A percentile compares a stretch with the other conserved stretches of the same genome.
Conservation (phyloP, 1,140 invertebrate species). For the Drosophila orena region DNA sequence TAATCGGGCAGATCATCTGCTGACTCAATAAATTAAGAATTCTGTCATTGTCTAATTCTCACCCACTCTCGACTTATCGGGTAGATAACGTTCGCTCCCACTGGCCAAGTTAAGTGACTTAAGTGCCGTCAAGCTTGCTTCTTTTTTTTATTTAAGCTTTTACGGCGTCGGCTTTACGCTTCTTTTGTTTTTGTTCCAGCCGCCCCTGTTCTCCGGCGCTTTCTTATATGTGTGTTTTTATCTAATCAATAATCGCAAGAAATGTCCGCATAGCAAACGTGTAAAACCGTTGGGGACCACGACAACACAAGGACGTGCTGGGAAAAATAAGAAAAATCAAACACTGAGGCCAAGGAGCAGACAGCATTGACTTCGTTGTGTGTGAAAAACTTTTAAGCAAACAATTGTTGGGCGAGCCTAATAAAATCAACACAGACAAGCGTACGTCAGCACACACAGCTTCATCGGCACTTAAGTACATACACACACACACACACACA, state of each 20-base stretch:
- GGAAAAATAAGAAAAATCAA: slow-evolving; percentile 50
- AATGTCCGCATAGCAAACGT: slow-evolving; percentile 82
- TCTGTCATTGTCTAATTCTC: slow-evolving; percentile 58
- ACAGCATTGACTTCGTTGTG: slow-evolving; percentile 50
- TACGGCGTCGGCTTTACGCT: slow-evolving; percentile 46
- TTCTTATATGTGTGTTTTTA: slow-evolving; percentile 45
- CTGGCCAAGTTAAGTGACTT: slow-evolving; percentile 79
- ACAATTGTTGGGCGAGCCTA: slow-evolving; percentile 69
- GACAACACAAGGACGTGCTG: slow-evolving; percentile 66
- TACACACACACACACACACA: slow-evolving; percentile 20
- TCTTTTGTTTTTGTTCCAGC: slow-evolving; percentile 47
- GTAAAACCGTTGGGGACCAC: slow-evolving; percentile 71
- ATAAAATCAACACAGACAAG: slow-evolving; percentile 64
- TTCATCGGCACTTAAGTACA: slow-evolving; percentile 42
- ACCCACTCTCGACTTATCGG: slow-evolving; percentile 33
- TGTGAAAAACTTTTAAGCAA: slow-evolving; percentile 77
- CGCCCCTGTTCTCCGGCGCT: slow-evolving; percentile 7
- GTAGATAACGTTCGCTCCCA: slow-evolving; percentile 38
- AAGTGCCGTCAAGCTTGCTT: slow-evolving; percentile 65
- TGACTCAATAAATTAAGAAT: slow-evolving; percentile 7
- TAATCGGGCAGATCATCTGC: slow-evolving; percentile 23
- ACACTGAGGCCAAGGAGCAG: slow-evolving; percentile 33
- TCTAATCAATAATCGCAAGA: slow-evolving; percentile 80
- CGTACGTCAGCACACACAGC: background rate
- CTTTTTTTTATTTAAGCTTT: slow-evolving; percentile 42